These are phyloP conservation scores for Calephelis nemesis DNA, from an alignment of 1,140 invertebrate species.

Conservation along the genomic window DNA sequence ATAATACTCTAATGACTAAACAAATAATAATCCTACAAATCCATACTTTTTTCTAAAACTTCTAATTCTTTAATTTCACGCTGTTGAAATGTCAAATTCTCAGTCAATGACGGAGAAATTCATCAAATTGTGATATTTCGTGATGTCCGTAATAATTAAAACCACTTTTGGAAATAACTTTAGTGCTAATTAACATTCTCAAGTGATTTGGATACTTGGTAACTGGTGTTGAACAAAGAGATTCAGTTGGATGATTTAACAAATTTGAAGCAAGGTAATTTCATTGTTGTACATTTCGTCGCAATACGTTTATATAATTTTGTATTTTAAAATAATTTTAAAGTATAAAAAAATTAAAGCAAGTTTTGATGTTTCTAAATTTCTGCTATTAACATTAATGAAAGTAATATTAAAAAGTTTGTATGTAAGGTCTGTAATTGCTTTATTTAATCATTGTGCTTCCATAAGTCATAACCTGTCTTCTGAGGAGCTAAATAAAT, in stretches of 20 bases:
- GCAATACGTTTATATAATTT: slow-evolving; percentile 26
- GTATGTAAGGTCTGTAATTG: no score
- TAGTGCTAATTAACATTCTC: slow-evolving; percentile 32
- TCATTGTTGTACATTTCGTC: slow-evolving; percentile 40
- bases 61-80: slow-evolving; percentile 38
- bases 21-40: not conserved
- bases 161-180: slow-evolving; percentile 43
- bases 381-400: not conserved
- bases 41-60: not conserved
- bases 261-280: slow-evolving; percentile 56
- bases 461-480: no score
- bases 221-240: slow-evolving; percentile 32
- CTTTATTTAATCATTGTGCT: no score
- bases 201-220: slow-evolving; percentile 21
- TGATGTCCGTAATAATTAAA: slow-evolving; percentile 47
- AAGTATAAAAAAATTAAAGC: not conserved
- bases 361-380: not conserved
- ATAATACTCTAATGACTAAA: not conserved
- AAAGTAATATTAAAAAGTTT: no score
- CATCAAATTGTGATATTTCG: slow-evolving; percentile 49
- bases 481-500: no score
- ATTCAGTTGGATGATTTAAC: slow-evolving; percentile 62
- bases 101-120: slow-evolving; percentile 62
- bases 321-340: not conserved
- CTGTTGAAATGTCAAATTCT: slow-evolving; percentile 70